Conservation (phyloP, 2,113 vertebrate species). For the Oplegnathus fasciatus region DNA sequence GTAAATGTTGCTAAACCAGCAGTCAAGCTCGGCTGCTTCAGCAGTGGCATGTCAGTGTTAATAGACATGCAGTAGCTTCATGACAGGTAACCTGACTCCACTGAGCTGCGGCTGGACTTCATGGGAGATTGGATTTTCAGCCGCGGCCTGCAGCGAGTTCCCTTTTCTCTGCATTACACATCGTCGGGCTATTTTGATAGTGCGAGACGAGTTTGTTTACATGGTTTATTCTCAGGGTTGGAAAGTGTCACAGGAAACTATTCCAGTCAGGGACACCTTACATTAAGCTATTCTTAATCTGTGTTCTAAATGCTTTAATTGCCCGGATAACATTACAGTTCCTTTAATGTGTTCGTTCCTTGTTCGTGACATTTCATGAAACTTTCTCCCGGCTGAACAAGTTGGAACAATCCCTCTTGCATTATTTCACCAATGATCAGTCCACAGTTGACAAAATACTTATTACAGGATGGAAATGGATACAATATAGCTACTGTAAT, state of each 20-base stretch:
- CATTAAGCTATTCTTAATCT: constrained; percentile 62
- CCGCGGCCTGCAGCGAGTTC: constrained; percentile 48
- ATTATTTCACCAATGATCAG: not conserved
- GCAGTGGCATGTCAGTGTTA: constrained; percentile 68
- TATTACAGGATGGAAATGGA: not conserved
- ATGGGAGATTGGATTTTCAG: constrained; percentile 71
- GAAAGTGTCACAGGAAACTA: constrained; percentile 69
- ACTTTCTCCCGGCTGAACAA: not conserved
- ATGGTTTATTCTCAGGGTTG: constrained; percentile 74
- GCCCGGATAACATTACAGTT: constrained; percentile 49
- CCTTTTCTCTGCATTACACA: constrained; percentile 81
- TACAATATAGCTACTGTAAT: not conserved
- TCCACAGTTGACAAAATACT: not conserved
- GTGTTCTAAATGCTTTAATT: constrained; percentile 62
- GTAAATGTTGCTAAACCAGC: constrained; percentile 38
- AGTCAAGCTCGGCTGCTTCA: constrained; percentile 11
- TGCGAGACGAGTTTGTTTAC: constrained; percentile 78
- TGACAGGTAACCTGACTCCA: constrained; percentile 79
- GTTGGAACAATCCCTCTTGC: not conserved
- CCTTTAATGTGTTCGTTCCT: constrained; percentile 48
- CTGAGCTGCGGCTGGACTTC: constrained; percentile 51
- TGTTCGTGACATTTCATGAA: constrained; percentile 5
- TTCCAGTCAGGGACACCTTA: constrained; percentile 64
- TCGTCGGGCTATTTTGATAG: constrained; percentile 79
- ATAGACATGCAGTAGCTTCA: constrained; percentile 79